Percentiles rank a stretch among this genome's conserved stretches.
Conservation (phyloP, 2,888 invertebrate genomes). For the Drosophila monieri region DNA sequence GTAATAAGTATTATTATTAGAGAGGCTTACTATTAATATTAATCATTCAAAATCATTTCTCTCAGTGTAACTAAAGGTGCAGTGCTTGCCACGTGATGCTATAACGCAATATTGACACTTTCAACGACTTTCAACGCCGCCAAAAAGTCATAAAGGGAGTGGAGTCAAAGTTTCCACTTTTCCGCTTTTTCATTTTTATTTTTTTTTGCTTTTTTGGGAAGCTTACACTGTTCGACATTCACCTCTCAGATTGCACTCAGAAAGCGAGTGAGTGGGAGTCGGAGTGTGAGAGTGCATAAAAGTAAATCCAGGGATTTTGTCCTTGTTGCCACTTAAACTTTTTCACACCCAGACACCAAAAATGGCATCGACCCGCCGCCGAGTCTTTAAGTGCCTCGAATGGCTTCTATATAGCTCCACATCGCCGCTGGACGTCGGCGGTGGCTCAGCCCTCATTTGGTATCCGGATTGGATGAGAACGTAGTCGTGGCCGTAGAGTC, state of each 20-base stretch:
- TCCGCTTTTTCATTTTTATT: background rate
- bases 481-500: too few species aligned
- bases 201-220: constrained; percentile 16
- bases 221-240: constrained; percentile 40
- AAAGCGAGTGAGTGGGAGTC: constrained; percentile 24
- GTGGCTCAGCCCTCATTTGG: constrained; percentile 29
- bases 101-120: constrained; percentile 81
- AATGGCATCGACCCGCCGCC: constrained; percentile 31
- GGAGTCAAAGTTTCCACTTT: constrained; percentile 49
- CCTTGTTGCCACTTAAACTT: constrained; percentile 81
- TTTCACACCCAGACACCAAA: constrained; percentile 74
- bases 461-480: constrained; percentile 27
- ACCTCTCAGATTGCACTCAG: constrained; percentile 52
- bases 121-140: constrained; percentile 75
- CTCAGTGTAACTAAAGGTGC: constrained; percentile 22
- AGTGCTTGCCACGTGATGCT: constrained; percentile 72
- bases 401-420: constrained; percentile 46
- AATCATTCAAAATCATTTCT: background rate
- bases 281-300: constrained; percentile 63
- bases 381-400: constrained; percentile 68
- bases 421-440: constrained; percentile 20
- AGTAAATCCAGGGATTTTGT: constrained; percentile 79
- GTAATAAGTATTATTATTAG: background rate
- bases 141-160: constrained; percentile 77
- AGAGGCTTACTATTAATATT: background rate